Base-by-base conservation (phyloP, 2,888 invertebrate genomes). In the Imbricaverruca yamaguchii region DNA sequence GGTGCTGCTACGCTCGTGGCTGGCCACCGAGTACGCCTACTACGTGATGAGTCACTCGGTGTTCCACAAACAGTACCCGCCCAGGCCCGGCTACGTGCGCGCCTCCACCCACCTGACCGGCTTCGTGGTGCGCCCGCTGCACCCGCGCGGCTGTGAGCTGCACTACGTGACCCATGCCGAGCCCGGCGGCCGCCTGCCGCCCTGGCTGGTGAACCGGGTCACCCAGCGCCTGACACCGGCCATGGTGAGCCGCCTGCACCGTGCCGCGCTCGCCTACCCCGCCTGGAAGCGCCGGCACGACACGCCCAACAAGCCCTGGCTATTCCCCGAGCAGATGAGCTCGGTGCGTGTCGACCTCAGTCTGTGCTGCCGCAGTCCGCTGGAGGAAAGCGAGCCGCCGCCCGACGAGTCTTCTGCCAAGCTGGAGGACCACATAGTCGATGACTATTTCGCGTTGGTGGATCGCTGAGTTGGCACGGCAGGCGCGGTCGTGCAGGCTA, bases 81-180 rank as follows among this genome's bases (percentile, higher is more conserved):
- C 93, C 0, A 91, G 91, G 86, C 95, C 95, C 87, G 93, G 93
- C 80, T 94, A 91, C 87, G 92, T 96, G 82, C 87, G 91, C 84
- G 92, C 91, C 59, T 89, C 90, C 63, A 91, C 91, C 67, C 90
- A 90, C 86, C 86, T 92, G 56, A 91, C 92, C 81, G 92, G 92
- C 18, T 92, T 92, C 86, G 90, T 93, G 84, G 91, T 96, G 83
- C 89, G 93, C 81, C 89, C 90, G 7, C 86, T 89, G 55, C 87
- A 87, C 81, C 87, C 87, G 81, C 85, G 84, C 82, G 93, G 93
- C 83, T 93, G 94, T 86, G 92, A 93, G 88, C 89, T 96, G 82
- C 94, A 94, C 53, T 97, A 96, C 87, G 92, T 96, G 61, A 94
- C 96, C 2, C 94, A 96, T 85, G 94, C 94, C 8, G 96, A 96